phyloP scores from a whole-genome alignment of 2,797 vertebrate species.

The Clarias pachynema region DNA sequence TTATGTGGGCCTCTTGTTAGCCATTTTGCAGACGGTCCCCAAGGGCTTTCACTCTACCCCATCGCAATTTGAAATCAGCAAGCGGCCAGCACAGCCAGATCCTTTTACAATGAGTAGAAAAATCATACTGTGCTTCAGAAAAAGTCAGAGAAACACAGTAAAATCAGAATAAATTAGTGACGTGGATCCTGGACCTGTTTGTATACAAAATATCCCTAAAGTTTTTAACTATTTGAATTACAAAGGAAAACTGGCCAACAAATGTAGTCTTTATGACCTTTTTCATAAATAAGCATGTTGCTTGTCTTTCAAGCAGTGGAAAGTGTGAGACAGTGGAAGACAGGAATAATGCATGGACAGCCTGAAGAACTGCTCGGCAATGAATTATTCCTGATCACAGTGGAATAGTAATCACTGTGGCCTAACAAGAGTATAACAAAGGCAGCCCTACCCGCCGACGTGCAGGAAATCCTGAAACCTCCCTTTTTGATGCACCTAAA shows the following conservation, averaged over 20 bases:
- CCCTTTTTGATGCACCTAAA: neutral
- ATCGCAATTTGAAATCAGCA: neutral
- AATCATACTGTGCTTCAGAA: neutral
- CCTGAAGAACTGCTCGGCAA: neutral
- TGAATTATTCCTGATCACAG: slow-evolving; percentile 28
- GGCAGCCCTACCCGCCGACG: no score
- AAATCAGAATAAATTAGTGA: neutral
- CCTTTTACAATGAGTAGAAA: neutral
- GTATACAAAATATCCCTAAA: no score
- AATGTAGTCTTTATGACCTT: neutral
- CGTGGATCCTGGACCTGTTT: no score
- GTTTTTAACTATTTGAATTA: neutral
- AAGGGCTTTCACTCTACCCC: neutral
- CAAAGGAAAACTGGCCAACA: neutral
- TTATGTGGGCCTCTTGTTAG: neutral
- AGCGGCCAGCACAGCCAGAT: neutral
- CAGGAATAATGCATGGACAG: slow-evolving; percentile 11
- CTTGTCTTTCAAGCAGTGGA: neutral
- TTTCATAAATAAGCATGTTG: neutral
- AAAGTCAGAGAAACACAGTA: neutral
- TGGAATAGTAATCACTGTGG: slow-evolving; percentile 9
- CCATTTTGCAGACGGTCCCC: neutral
- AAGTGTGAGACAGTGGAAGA: neutral
- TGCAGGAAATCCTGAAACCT: slow-evolving; percentile 4
- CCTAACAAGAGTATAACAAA: neutral